These are phyloP conservation scores for Caenorhabditis macrosperma DNA, from an alignment of 2,888 invertebrate genomes.

Conservation along the genomic window DNA sequence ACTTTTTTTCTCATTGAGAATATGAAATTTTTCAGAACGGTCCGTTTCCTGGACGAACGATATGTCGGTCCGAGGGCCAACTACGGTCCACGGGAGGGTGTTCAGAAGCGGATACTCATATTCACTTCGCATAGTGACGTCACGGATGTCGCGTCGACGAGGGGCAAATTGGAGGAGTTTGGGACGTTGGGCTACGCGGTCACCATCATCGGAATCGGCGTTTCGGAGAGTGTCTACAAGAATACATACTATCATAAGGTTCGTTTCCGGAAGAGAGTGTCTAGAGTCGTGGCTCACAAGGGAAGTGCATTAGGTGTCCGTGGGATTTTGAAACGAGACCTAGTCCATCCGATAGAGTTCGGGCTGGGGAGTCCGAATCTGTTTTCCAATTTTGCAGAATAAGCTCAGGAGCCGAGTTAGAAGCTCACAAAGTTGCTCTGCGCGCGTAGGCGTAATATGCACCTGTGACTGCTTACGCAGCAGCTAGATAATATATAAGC, in stretches of 20 bases:
- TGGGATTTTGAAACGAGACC: no score
- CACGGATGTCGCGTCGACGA: constrained; percentile 41
- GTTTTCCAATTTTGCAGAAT: no score
- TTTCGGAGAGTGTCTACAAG: constrained; percentile 26
- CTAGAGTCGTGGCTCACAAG: no score
- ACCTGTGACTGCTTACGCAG: no score
- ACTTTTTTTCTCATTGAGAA: not conserved
- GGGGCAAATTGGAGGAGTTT: constrained; percentile 25
- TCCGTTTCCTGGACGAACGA: constrained; percentile 51
- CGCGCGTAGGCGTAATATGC: no score
- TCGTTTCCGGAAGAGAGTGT: not conserved
- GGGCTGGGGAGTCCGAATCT: no score
- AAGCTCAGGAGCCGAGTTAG: no score
- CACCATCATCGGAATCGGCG: constrained; percentile 56
- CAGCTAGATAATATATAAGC: no score
- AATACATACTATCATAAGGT: constrained; percentile 50
- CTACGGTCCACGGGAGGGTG: constrained; percentile 24
- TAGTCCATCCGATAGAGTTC: no score
- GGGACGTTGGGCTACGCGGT: constrained; percentile 29
- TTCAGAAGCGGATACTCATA: constrained; percentile 51
- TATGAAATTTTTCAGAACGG: constrained; percentile 22
- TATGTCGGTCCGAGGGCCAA: constrained; percentile 35
- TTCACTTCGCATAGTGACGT: constrained; percentile 41
- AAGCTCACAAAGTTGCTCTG: no score
- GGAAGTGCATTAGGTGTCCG: no score